Percentiles rank a stretch among this genome's conserved stretches.
Conservation (phyloP, 2,797 vertebrate genomes). For the Spondyliosoma cantharus region DNA sequence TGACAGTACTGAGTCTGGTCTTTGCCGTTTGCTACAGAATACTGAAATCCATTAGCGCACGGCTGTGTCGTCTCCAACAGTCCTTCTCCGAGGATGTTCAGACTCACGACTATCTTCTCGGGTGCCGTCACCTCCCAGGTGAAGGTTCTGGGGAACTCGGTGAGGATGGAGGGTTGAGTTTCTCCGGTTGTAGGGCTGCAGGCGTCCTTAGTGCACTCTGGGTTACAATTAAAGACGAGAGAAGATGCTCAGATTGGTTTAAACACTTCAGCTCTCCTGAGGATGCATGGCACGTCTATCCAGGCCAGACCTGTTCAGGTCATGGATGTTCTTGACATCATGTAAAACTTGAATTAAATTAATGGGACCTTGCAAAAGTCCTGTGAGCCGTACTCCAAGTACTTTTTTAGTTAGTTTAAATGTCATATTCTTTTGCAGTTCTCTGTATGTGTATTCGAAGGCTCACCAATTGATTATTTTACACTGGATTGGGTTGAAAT, state of each 20-base stretch:
- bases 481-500: too few species aligned
- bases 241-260: background rate
- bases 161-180: constrained; percentile 76
- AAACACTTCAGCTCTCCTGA: background rate
- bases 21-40: constrained; percentile 36
- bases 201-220: constrained; percentile 73
- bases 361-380: too few species aligned
- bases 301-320: background rate
- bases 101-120: constrained; percentile 70
- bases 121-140: constrained; percentile 83
- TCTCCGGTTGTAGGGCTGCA: constrained; percentile 83
- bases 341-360: too few species aligned
- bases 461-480: too few species aligned
- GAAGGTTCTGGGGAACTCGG: constrained; percentile 83
- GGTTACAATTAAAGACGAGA: constrained; percentile 4
- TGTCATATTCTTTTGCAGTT: too few species aligned
- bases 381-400: too few species aligned
- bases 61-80: constrained; percentile 78
- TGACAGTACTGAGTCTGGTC: constrained; percentile 64
- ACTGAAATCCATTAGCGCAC: constrained; percentile 64
- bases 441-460: too few species aligned
- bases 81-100: constrained; percentile 79
- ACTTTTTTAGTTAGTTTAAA: too few species aligned
- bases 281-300: background rate
- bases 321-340: too few species aligned